Evolutionary conservation across 2,113 vertebrate species (phyloP), one percentile per base, ranked within the genome.

Genomic region (Saccopteryx leptura): DNA sequence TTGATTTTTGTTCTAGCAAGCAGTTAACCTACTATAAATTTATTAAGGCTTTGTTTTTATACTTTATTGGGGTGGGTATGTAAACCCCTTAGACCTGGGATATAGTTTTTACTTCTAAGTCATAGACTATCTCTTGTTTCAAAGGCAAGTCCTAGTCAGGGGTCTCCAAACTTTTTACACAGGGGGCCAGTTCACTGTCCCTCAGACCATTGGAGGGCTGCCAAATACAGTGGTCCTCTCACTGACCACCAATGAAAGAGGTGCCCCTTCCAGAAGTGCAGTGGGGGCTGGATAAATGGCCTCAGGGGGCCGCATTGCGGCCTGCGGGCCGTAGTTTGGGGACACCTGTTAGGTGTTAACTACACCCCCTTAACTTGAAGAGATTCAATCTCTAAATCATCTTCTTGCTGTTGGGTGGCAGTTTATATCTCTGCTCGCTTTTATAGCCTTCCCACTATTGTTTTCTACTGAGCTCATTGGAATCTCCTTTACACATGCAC

Each of bases 1-100:
- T 61, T 56, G 52, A 79, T 72, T 93, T 91, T 88, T 91, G 7
- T 89, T 81, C n/a, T 69, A 83, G 83, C n/a, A 93, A 72, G 65
- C 50, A 61, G 6, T 74, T 46, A 63, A 68, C 12, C 60, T 72
- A 52, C 83, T 33, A 15, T 66, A 58, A 18, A 31, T 52, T n/a
- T 91, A 66, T 74, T 66, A 84, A 84, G 91, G 10, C 11, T 93
- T 24, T 61, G 39, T 28, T 91, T 95, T 88, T 61, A 54, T 72
- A 54, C 46, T 84, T 93, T 68, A 33, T 56, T 78, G 18, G 14
- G 58, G 23, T 48, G 26, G 4, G 26, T 33, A 60, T 81, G 5
- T 54, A 68, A 91, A 74, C 23, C 78, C 78, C 56, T 90, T 52
- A 72, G 50, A 78, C 39, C 31, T 79, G 76, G 21, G n/a, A 33